Base-by-base conservation (phyloP, 2,888 invertebrate species). In the Subacronicta megacephala region DNA sequence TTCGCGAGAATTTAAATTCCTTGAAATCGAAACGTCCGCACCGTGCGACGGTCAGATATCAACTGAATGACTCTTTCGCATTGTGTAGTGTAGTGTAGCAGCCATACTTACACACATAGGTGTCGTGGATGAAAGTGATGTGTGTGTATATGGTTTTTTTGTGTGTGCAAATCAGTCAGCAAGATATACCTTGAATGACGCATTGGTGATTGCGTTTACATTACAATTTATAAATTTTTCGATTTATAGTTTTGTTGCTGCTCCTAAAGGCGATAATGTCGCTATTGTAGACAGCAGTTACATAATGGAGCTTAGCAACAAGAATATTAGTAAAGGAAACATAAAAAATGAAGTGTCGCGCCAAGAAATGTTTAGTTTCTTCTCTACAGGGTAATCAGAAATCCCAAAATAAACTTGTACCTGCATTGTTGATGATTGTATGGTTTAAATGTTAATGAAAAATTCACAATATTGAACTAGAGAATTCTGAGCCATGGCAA, bases 31-130 rank as follows among this genome's bases (percentile, higher is more conserved):
- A 52, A 84, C 90, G 86, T 84, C 82, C 78, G 78, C 47, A 45
- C 73, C 47, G 58, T 26, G 18, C 65, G 75, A 77, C 79, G 78
- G 78, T 75, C 83, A 74, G 82, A 78, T 88, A 87, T 83, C 83
- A 88, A 93, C 92, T 87, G 83, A 79, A 77, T 81, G 78, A 78
- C 77, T 81, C 72, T 81, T 81, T 83, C 80, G 80, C 75, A 75
- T 81, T 75, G 79, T 77, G 72, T 72, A 50, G 50, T 31, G 35
- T 62, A 74, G 77, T 67, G 60, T 26, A 26, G 26, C 26, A n/a
- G 61, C 56, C 55, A 65, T 62, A 63, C 59, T 56, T 49, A 80
- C 83, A 77, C 71, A 74, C 70, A 75, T 63, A 71, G 52, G 75
- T 26, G 62, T 23, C 73, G 78, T 75, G 80, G 77, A 83, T 80